phyloP scores from a whole-genome alignment of 2,888 invertebrate species.

The Limnephilus marmoratus region DNA sequence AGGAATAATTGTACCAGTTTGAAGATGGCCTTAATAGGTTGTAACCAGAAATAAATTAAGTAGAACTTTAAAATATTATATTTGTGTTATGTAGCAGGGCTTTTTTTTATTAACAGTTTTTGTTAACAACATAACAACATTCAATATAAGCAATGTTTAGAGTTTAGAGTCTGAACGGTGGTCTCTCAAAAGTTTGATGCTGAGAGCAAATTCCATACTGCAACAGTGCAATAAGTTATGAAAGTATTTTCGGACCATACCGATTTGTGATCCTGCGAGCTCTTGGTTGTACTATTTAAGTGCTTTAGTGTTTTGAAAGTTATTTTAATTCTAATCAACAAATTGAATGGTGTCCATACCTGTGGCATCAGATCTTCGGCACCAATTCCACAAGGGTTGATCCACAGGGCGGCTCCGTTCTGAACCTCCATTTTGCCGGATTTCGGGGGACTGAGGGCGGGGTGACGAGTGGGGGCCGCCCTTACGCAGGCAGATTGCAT shows the following conservation, averaged over 20 bases:
- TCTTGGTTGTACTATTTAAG: background rate
- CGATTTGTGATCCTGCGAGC: background rate
- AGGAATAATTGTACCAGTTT: too few species aligned
- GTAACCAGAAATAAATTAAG: too few species aligned
- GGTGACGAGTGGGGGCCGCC: conserved; percentile 69
- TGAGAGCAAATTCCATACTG: background rate
- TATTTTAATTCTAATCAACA: background rate
- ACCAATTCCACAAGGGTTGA: conserved; percentile 75
- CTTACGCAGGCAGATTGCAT: conserved; percentile 69
- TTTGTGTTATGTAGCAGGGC: too few species aligned
- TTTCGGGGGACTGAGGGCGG: conserved; percentile 46
- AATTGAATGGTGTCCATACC: conserved; percentile 32
- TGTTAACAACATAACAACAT: too few species aligned
- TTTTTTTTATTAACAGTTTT: too few species aligned
- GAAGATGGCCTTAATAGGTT: too few species aligned
- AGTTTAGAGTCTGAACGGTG: background rate
- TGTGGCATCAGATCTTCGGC: conserved; percentile 68
- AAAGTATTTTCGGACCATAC: background rate
- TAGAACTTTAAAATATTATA: too few species aligned
- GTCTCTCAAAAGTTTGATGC: background rate
- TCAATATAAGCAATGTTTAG: background rate
- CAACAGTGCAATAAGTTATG: background rate
- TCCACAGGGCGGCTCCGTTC: conserved; percentile 71
- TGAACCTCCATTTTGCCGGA: conserved; percentile 49
- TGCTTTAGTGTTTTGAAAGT: background rate